A percentile compares a stretch with the other conserved stretches of the same genome.
These are phyloP conservation scores for Xiphias gladius DNA, from an alignment of 2,113 vertebrate species.

Conservation along the genomic window DNA sequence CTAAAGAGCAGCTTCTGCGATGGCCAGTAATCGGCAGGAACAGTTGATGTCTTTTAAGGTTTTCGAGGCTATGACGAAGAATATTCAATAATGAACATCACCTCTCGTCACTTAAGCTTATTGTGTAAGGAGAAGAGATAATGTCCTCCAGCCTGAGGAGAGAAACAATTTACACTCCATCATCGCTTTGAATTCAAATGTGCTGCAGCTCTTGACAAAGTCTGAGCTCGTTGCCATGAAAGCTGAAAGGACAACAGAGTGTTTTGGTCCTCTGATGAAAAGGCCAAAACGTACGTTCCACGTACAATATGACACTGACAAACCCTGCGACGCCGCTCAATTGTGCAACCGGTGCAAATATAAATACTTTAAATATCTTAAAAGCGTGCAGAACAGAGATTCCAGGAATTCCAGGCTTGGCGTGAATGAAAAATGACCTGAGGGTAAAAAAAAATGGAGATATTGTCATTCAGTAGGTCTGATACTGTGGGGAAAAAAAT, in stretches of 20 bases:
- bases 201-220: slow-evolving; percentile 40
- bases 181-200: slow-evolving; percentile 48
- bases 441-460: slow-evolving; percentile 9
- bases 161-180: slow-evolving; percentile 27
- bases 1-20: slow-evolving; percentile 1
- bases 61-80: slow-evolving; percentile 41
- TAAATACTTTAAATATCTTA: slow-evolving; percentile 38
- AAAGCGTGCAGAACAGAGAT: slow-evolving; percentile 22
- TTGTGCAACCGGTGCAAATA: slow-evolving; percentile 34
- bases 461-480: slow-evolving; percentile 47
- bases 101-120: background rate
- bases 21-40: slow-evolving; percentile 21
- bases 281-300: slow-evolving; percentile 17
- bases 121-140: slow-evolving; percentile 12
- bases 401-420: background rate
- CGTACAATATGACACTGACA: background rate
- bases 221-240: slow-evolving; percentile 25
- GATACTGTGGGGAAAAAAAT: slow-evolving; percentile 50
- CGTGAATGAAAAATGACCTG: slow-evolving; percentile 36
- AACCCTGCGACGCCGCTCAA: background rate
- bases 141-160: slow-evolving; percentile 22
- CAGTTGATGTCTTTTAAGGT: background rate
- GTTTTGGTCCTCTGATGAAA: slow-evolving; percentile 52
- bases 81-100: background rate
- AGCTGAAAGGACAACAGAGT: slow-evolving; percentile 41